Evolutionary conservation across 2,888 invertebrate species (phyloP), one percentile per base, ranked within the genome.

Genomic region (Hirudinaria manillensis): DNA sequence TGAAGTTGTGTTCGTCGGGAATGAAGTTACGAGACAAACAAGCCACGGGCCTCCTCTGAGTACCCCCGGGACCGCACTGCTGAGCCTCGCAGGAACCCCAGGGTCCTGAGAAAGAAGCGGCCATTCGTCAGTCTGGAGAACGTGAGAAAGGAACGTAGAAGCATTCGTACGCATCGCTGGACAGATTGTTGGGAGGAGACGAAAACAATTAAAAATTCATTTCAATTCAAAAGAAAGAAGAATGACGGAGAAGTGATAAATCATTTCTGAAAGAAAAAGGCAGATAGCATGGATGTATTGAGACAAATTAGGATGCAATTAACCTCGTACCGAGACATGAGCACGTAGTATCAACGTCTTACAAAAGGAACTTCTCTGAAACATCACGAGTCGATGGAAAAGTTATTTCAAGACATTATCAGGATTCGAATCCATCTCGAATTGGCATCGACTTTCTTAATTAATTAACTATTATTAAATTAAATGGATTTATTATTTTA

Each of bases 31-130:
- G 71, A 55, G 36, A 70, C 55, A 56, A 75, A 74, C 34, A 74
- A 71, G 65, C 78, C 36, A 79, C 74, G 29, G 73, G 72, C 6
- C 79, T 71, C 7, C 45, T 36, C 75, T 77, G 78, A 24, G 56
- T 61, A 4, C 79, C 79, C 13, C 79, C 79, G 0, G 74, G 76
- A 4, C 79, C 79, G 70, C 79, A 79, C 7, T 45, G 66, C 13
- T 67, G 66, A 32, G 77, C 74, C 55, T 53, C 27, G 51, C 79
- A 79, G 10, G 56, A 68, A 66, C 72, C 70, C 79, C 79, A 79
- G 6, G 72, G 38, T 70, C 79, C 79, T 79, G 77, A 36, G 61
- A 29, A 61, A 61, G 24, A 29, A 27, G 61, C 45, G 13, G n/a
- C 29, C 7, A 61, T 61, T 61, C 19, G 13, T 61, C 29, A 29